Evolutionary conservation across 2,113 vertebrate genomes (phyloP).

Genomic region (Eolophus roseicapilla): DNA sequence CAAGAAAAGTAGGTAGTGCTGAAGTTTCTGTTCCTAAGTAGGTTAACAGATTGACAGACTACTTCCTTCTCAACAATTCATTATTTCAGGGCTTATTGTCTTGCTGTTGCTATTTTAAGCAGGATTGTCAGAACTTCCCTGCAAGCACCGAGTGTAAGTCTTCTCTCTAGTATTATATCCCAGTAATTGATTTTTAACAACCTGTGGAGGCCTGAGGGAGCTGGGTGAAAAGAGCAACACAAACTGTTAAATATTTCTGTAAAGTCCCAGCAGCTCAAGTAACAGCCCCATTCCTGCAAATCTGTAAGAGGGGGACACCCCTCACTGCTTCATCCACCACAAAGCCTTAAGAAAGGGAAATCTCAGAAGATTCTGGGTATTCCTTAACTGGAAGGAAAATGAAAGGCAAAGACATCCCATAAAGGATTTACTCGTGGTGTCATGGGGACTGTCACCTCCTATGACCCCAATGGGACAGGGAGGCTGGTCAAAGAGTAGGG

Average conservation of each 20-base stretch:
- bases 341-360: background rate
- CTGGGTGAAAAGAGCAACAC: background rate
- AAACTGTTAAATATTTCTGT: background rate
- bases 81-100: conserved; percentile 71
- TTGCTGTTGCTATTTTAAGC: conserved; percentile 71
- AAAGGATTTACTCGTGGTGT: background rate
- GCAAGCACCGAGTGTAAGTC: background rate
- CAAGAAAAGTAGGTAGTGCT: conserved; percentile 19
- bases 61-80: conserved; percentile 72
- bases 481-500: background rate
- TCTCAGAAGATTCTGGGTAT: background rate
- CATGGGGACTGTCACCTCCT: background rate
- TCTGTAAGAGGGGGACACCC: background rate
- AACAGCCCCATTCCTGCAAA: background rate
- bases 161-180: background rate
- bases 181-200: conserved; percentile 40
- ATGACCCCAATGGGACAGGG: background rate
- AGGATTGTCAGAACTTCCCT: conserved; percentile 10
- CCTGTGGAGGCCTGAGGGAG: background rate
- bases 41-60: conserved; percentile 72
- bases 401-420: background rate
- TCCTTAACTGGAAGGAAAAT: background rate
- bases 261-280: background rate
- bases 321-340: background rate
- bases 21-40: conserved; percentile 18